A percentile compares a stretch with the other conserved stretches of the same genome.
Evolutionary conservation across 1,140 invertebrate species (phyloP).

Genomic region (Drosophila micromelanica): DNA sequence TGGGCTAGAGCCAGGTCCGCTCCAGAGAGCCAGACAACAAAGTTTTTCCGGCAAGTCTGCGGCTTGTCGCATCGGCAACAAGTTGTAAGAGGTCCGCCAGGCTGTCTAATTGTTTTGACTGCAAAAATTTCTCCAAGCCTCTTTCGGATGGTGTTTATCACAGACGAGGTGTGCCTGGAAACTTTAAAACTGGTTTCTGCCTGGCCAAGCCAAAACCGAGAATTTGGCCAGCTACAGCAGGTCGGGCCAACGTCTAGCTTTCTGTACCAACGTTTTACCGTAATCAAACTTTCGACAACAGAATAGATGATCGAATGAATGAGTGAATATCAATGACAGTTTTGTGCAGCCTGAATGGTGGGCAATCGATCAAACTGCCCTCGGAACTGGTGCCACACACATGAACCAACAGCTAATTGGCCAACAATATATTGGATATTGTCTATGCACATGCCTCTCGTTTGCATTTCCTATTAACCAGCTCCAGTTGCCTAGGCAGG

Average conservation of each 20-base stretch:
- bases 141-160: conserved; percentile 43
- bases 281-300: conserved; percentile 36
- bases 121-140: conserved; percentile 69
- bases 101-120: conserved; percentile 74
- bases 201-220: conserved; percentile 16
- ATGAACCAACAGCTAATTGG: conserved; percentile 54
- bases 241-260: conserved; percentile 5
- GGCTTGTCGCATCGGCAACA: conserved; percentile 43
- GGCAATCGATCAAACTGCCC: conserved; percentile 63
- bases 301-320: conserved; percentile 42
- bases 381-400: conserved; percentile 44
- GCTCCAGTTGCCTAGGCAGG: conserved; percentile 4
- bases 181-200: conserved; percentile 54
- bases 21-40: conserved; percentile 8
- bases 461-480: conserved; percentile 43
- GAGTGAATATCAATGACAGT: conserved; percentile 9
- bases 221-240: conserved; percentile 42
- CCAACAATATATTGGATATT: conserved; percentile 24
- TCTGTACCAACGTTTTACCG: conserved; percentile 39
- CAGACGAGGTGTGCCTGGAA: conserved; percentile 8
- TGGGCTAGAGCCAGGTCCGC: background rate
- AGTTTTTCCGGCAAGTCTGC: conserved; percentile 28
- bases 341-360: conserved; percentile 18
- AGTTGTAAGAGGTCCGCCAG: conserved; percentile 54
- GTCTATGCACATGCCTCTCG: conserved; percentile 31